Conservation (phyloP, 2,888 invertebrate species). For the Laspeyria flexula region DNA sequence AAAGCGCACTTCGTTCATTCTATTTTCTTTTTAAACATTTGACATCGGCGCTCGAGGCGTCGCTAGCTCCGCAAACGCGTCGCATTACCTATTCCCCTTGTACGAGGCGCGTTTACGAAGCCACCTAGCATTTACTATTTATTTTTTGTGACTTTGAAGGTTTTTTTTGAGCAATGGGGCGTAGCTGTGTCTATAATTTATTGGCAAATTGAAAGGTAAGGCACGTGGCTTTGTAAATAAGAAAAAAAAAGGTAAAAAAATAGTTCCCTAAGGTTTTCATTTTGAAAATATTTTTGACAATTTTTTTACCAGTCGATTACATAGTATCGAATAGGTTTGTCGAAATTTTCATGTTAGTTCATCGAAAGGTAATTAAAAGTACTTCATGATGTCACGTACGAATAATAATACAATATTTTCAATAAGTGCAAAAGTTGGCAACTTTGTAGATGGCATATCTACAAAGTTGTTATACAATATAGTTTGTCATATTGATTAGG, state of each 20-base stretch:
- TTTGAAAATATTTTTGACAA: too few relatives aligned
- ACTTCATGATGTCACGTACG: too few relatives aligned
- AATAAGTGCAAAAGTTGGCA: too few relatives aligned
- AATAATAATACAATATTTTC: too few relatives aligned
- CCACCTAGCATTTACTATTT: slow-evolving; percentile 24
- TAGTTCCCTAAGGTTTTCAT: too few relatives aligned
- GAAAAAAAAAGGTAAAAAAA: neutral
- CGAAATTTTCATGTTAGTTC: too few relatives aligned
- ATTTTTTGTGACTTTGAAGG: slow-evolving; percentile 1
- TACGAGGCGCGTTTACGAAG: slow-evolving; percentile 38
- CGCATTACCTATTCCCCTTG: slow-evolving; percentile 69
- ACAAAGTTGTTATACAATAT: too few relatives aligned
- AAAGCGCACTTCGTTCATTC: slow-evolving; percentile 26
- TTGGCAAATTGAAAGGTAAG: slow-evolving; percentile 2
- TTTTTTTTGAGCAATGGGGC: slow-evolving; percentile 10
- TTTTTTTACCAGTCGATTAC: too few relatives aligned
- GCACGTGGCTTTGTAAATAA: neutral
- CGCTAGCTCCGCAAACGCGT: slow-evolving; percentile 50
- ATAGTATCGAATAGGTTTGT: too few relatives aligned
- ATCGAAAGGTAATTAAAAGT: too few relatives aligned
- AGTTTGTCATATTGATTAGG: too few relatives aligned
- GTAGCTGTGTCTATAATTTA: neutral
- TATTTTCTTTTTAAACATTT: slow-evolving; percentile 56
- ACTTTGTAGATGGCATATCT: too few relatives aligned
- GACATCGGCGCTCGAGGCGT: slow-evolving; percentile 58